Conservation (phyloP, 2,888 invertebrate genomes). For the Rotaria macrura region DNA sequence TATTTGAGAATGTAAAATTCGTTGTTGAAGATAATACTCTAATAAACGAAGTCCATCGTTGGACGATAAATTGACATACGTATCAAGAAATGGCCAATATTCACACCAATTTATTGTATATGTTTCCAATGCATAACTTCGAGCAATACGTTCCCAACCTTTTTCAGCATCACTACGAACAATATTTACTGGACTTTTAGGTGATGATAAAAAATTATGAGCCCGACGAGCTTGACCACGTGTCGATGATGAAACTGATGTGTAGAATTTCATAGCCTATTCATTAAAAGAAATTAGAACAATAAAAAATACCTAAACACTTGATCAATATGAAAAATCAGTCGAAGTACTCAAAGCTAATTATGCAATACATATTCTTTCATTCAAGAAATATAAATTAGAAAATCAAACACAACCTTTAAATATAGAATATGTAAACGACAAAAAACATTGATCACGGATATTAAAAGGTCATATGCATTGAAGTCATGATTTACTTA, state of each 20-base stretch:
- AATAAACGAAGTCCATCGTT: constrained; percentile 63
- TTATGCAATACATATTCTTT: too few relatives aligned
- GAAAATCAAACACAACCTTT: too few relatives aligned
- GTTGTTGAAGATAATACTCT: constrained; percentile 61
- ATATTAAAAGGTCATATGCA: too few relatives aligned
- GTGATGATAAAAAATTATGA: constrained; percentile 33
- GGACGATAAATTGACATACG: constrained; percentile 66
- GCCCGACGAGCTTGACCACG: constrained; percentile 16
- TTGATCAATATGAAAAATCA: too few relatives aligned
- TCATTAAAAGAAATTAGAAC: constrained; percentile 24
- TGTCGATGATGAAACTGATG: constrained; percentile 63
- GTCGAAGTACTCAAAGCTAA: too few relatives aligned
- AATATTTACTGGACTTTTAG: constrained; percentile 36
- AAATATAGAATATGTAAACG: too few relatives aligned
- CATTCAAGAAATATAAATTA: too few relatives aligned
- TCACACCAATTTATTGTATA: constrained; percentile 68
- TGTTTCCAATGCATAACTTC: background rate
- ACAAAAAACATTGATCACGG: too few relatives aligned
- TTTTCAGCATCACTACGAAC: constrained; percentile 65
- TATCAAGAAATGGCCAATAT: constrained; percentile 78
- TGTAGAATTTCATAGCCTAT: constrained; percentile 42
- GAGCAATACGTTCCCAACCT: constrained; percentile 74
- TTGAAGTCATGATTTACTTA: too few relatives aligned
- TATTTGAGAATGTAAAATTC: background rate
- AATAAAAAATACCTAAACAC: too few relatives aligned